phyloP scores from a whole-genome alignment of 64 coral and sea anemone species.

The Orbicella faveolata region DNA sequence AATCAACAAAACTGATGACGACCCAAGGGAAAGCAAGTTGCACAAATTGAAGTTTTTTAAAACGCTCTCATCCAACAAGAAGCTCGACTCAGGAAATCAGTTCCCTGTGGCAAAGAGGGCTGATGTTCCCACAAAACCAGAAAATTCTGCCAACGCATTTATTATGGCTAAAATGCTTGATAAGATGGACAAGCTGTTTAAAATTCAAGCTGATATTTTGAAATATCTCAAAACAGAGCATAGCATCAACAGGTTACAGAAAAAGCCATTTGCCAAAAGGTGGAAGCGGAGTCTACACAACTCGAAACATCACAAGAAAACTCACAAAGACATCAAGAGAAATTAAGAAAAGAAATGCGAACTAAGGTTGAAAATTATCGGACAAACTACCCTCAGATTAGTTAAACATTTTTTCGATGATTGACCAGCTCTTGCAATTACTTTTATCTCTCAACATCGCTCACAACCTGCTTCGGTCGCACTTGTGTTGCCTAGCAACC shows the following conservation, averaged over 20 bases:
- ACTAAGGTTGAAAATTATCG: background rate
- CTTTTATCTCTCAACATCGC: too few relatives aligned
- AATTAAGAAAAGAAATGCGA: background rate
- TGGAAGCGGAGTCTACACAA: constrained; percentile 18
- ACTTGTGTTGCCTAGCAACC: too few relatives aligned
- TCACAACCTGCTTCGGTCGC: too few relatives aligned
- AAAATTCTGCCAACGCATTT: constrained; percentile 3
- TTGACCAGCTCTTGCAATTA: too few relatives aligned
- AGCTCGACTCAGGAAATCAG: constrained; percentile 19
- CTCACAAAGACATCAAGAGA: background rate
- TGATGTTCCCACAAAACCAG: background rate
- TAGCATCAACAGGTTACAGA: background rate
- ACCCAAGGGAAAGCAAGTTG: background rate
- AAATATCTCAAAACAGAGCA: constrained; percentile 40
- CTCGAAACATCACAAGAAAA: constrained; percentile 16
- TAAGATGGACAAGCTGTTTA: constrained; percentile 42
- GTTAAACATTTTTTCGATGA: too few relatives aligned
- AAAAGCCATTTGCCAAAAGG: background rate
- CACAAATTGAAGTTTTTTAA: constrained; percentile 15
- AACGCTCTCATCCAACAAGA: constrained; percentile 18
- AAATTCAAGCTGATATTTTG: constrained; percentile 30
- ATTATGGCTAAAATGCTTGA: constrained; percentile 32
- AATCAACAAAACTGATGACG: background rate
- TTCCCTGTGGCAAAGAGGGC: background rate
- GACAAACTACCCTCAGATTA: background rate